Conservation (phyloP, 2,888 invertebrate genomes). For the Hirtodrosophila histrioides region DNA sequence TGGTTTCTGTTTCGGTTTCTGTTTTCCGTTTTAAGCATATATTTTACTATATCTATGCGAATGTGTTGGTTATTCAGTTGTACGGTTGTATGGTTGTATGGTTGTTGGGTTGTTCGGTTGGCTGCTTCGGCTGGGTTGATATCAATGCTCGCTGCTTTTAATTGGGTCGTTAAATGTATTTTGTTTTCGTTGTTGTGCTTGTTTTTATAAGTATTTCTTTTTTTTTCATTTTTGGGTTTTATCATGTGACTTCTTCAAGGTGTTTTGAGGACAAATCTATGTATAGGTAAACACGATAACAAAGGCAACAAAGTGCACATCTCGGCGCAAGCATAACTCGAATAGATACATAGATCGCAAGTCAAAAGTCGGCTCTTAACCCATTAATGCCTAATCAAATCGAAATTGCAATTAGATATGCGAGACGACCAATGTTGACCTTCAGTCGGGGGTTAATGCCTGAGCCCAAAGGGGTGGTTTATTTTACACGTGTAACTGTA, state of each 20-base stretch:
- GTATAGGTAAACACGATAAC: slow-evolving; percentile 27
- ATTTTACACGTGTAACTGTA: slow-evolving; percentile 55
- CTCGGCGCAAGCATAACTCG: background rate
- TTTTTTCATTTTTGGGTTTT: slow-evolving; percentile 35
- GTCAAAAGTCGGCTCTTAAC: slow-evolving; percentile 67
- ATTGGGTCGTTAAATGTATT: slow-evolving; percentile 78
- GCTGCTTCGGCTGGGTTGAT: slow-evolving; percentile 50
- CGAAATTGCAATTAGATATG: slow-evolving; percentile 68
- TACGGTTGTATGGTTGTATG: slow-evolving; percentile 19
- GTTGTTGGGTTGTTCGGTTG: slow-evolving; percentile 5
- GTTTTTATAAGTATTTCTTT: background rate
- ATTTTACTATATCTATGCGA: slow-evolving; percentile 61
- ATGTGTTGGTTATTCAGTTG: slow-evolving; percentile 42
- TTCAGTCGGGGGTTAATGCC: slow-evolving; percentile 43
- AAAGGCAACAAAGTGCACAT: slow-evolving; percentile 15
- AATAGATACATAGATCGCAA: background rate
- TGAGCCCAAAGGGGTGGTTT: slow-evolving; percentile 30
- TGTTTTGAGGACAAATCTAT: slow-evolving; percentile 55
- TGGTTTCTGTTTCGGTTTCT: slow-evolving; percentile 9
- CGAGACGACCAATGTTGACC: slow-evolving; percentile 46
- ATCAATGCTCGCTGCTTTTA: slow-evolving; percentile 72
- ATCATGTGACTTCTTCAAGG: slow-evolving; percentile 72
- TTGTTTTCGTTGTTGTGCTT: slow-evolving; percentile 20
- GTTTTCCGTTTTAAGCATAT: slow-evolving; percentile 57
- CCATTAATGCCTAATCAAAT: slow-evolving; percentile 74